phyloP scores from a whole-genome alignment of 2,113 vertebrate genomes.

The Dasypus novemcinctus region DNA sequence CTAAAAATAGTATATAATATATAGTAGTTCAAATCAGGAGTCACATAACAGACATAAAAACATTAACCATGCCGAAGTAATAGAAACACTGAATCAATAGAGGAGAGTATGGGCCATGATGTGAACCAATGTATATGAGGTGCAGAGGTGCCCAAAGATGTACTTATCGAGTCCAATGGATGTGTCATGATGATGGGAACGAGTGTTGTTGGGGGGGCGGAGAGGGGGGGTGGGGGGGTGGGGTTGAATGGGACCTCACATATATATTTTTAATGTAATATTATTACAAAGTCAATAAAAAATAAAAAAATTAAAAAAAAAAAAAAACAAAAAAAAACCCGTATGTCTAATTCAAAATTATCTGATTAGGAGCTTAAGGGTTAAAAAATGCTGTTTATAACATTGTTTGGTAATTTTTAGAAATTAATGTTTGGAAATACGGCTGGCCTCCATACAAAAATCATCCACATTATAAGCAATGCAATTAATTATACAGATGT shows the following conservation, averaged over 20 bases:
- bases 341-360: slow-evolving; percentile 20
- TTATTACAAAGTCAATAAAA: background rate
- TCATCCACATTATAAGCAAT: background rate
- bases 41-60: background rate
- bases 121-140: too few relatives aligned
- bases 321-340: too few relatives aligned
- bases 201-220: too few relatives aligned
- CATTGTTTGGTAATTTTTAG: background rate
- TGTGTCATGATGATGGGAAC: too few relatives aligned
- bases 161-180: too few relatives aligned
- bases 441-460: background rate
- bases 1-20: background rate
- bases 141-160: too few relatives aligned
- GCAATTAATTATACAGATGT: background rate
- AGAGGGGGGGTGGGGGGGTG: too few relatives aligned
- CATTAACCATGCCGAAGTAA: background rate
- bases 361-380: background rate
- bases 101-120: too few relatives aligned
- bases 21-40: background rate
- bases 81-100: background rate
- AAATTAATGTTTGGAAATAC: background rate
- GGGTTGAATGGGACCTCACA: too few relatives aligned
- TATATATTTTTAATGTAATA: too few relatives aligned
- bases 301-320: too few relatives aligned
- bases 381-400: slow-evolving; percentile 1